Percentiles rank a stretch among this genome's conserved stretches.
These are phyloP conservation scores for Panthera uncia DNA, from an alignment of 2,113 vertebrate genomes.

Conservation along the genomic window DNA sequence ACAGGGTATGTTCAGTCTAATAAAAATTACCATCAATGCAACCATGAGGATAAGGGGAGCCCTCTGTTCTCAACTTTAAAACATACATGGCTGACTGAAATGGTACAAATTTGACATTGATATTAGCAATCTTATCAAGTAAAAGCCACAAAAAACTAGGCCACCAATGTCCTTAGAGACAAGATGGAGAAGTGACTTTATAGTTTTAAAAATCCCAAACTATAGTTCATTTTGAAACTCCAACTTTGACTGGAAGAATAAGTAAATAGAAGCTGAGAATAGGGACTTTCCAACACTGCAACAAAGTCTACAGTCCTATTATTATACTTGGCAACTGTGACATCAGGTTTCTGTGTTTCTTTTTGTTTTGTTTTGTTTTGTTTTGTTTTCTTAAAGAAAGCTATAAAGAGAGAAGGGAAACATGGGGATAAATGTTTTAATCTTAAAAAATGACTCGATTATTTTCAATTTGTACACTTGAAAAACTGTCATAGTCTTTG, in stretches of 20 bases:
- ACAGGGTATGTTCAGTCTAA: constrained; percentile 7
- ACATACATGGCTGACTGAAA: not conserved
- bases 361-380: not conserved
- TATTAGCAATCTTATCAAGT: not conserved
- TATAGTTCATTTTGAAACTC: not conserved
- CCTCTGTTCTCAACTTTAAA: not conserved
- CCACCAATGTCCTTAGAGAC: not conserved
- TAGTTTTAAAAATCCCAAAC: not conserved
- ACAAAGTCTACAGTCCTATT: not conserved
- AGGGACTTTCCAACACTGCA: not conserved
- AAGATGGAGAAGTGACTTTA: not conserved
- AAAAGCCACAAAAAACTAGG: constrained; percentile 4
- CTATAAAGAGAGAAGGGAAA: constrained; percentile 10
- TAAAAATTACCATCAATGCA: constrained; percentile 21
- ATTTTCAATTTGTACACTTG: constrained; percentile 42
- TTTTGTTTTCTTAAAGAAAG: constrained; percentile 36
- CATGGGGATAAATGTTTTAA: not conserved
- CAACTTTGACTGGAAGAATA: not conserved
- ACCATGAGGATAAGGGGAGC: not conserved
- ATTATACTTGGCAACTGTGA: not conserved
- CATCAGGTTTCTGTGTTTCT: not conserved
- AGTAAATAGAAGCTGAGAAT: not conserved
- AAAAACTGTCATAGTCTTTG: not conserved
- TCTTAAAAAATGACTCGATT: constrained; percentile 10
- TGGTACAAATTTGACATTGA: not conserved